phyloP scores from a whole-genome alignment of 2,888 invertebrate species.

The Himalopsyche japonica region DNA sequence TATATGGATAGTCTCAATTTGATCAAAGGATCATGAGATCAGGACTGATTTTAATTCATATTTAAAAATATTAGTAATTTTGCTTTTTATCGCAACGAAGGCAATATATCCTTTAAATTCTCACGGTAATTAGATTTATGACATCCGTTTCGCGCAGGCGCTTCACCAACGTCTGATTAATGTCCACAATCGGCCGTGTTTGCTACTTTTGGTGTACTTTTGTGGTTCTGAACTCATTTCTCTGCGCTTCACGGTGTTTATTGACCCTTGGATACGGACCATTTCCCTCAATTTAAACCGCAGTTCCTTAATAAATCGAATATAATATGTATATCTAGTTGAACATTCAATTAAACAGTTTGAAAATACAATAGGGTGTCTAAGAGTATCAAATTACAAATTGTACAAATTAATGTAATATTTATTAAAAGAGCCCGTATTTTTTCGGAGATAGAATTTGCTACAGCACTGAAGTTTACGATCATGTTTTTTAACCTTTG shows the following conservation, averaged over 20 bases:
- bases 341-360: too few relatives aligned
- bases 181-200: slow-evolving; percentile 6
- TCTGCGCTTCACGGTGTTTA: not conserved
- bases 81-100: not conserved
- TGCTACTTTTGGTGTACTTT: not conserved
- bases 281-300: slow-evolving; percentile 14
- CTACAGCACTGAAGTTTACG: too few relatives aligned
- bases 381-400: too few relatives aligned
- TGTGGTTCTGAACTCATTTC: slow-evolving; percentile 4
- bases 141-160: slow-evolving; percentile 22
- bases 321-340: too few relatives aligned
- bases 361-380: too few relatives aligned
- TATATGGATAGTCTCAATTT: too few relatives aligned
- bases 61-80: not conserved
- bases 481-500: too few relatives aligned
- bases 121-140: slow-evolving; percentile 32
- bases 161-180: slow-evolving; percentile 24
- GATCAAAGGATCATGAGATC: too few relatives aligned
- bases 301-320: not conserved
- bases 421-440: too few relatives aligned
- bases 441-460: too few relatives aligned
- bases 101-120: slow-evolving; percentile 10
- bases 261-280: slow-evolving; percentile 16
- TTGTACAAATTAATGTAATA: too few relatives aligned
- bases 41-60: too few relatives aligned